Evolutionary conservation across 2,113 vertebrate species (phyloP), one percentile per base, ranked within the genome.

Genomic region (Geothlypis trichas): DNA sequence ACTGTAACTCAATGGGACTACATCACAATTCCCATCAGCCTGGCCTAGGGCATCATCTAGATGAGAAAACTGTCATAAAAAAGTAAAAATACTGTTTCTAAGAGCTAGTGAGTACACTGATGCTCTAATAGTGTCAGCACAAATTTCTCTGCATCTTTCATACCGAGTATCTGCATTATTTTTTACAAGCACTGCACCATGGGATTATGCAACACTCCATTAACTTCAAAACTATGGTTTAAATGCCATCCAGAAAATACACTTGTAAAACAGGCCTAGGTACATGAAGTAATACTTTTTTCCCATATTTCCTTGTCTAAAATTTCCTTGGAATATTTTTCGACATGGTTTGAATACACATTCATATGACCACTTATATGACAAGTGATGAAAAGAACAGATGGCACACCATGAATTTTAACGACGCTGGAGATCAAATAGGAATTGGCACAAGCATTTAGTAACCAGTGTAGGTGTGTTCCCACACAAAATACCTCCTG

Each of bases 381-480:
- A 91, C 55, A 84, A 91, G 65, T 9, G 20, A 89, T 52, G 23
- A 66, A 84, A 65, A 75, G 85, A 94, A 74, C 83, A 96, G 90
- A 96, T 80, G 94, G 59, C 26, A 83, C 72, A 55, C 5, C 42
- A 81, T 10, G 65, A 90, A 89, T 88, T 89, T 83, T 77, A 91
- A 88, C 2, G 4, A 73, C 10, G 18, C 23, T 47, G 52, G 51
- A 67, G 87, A 91, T 46, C 33, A 89, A 93, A 33, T 26, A 74
- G 63, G 69, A 95, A 67, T 19, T 77, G 51, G 62, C 89, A 85
- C 23, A 57, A 68, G 16, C 33, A 81, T 61, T 93, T 76, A 95
- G 82, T 44, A 76, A 80, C 82, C 47, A 86, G 41, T 22, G 75
- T 85, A 93, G 74, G 69, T 88, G 69, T 68, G 54, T 31, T 76